phyloP scores from a whole-genome alignment of 2,113 vertebrate genomes.

The Scalopus aquaticus region DNA sequence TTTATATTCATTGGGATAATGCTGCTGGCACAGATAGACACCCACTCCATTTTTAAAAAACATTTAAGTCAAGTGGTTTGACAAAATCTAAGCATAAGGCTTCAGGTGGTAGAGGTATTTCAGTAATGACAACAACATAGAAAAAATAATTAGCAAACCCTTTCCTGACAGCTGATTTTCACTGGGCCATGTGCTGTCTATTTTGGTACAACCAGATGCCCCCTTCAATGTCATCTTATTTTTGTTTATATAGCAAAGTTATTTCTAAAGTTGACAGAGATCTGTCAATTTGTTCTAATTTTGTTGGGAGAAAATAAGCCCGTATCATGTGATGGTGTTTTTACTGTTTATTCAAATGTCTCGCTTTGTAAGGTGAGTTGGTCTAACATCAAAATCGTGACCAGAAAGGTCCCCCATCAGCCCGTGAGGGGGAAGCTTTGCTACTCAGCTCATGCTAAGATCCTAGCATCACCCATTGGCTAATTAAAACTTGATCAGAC shows the following conservation, averaged over 20 bases:
- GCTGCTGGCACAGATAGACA: conserved; percentile 31
- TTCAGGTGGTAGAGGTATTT: conserved; percentile 77
- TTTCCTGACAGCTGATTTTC: conserved; percentile 61
- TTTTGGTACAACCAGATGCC: conserved; percentile 71
- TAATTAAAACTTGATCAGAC: conserved; percentile 6
- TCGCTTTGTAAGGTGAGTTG: neutral
- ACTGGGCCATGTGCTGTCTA: conserved; percentile 61
- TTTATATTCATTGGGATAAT: neutral
- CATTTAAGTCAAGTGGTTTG: conserved; percentile 47
- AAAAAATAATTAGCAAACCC: conserved; percentile 64
- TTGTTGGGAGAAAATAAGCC: conserved; percentile 34
- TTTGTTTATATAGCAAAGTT: conserved; percentile 66
- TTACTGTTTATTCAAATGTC: neutral
- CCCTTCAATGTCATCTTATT: conserved; percentile 35
- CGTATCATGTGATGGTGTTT: neutral
- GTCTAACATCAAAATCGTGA: neutral
- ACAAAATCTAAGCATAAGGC: conserved; percentile 54
- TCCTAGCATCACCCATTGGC: neutral
- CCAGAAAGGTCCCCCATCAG: neutral
- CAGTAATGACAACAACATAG: conserved; percentile 64
- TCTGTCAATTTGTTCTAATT: conserved; percentile 64
- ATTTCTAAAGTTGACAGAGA: conserved; percentile 65
- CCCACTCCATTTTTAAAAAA: conserved; percentile 10
- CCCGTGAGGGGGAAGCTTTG: neutral
- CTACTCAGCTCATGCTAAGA: neutral